phyloP scores from a whole-genome alignment of 2,888 invertebrate species.

The Brachyptera risi region DNA sequence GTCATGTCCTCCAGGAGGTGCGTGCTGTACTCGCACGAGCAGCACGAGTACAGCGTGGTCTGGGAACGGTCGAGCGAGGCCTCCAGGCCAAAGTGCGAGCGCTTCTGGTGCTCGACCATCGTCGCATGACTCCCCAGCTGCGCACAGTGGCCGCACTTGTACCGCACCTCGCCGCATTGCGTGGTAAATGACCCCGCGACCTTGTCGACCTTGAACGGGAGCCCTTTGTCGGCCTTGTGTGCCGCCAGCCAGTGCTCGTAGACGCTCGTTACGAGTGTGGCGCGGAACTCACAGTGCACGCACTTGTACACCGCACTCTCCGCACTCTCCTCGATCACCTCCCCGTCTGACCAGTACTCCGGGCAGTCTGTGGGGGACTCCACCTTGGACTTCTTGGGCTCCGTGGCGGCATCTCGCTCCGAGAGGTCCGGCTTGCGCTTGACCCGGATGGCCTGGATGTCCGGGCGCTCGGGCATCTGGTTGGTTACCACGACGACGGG shows the following conservation, averaged over 20 bases:
- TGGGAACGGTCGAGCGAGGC: no score
- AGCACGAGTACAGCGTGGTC: constrained; percentile 38
- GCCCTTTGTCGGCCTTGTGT: constrained; percentile 31
- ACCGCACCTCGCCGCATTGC: background rate
- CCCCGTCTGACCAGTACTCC: background rate
- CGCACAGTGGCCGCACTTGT: constrained; percentile 32
- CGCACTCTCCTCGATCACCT: background rate
- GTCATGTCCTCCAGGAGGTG: constrained; percentile 41
- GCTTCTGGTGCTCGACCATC: constrained; percentile 31
- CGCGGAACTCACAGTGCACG: constrained; percentile 36
- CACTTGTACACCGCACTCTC: constrained; percentile 31
- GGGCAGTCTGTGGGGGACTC: background rate
- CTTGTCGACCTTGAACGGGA: constrained; percentile 29
- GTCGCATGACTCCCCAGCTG: constrained; percentile 22
- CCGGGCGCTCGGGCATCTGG: constrained; percentile 16
- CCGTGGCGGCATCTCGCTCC: constrained; percentile 15
- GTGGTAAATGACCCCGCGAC: background rate
- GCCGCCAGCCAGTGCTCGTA: constrained; percentile 35
- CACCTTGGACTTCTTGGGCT: background rate
- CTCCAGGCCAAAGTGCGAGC: background rate
- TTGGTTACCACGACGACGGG: constrained; percentile 4
- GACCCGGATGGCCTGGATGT: constrained; percentile 17
- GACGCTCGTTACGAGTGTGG: constrained; percentile 29
- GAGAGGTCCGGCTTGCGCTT: constrained; percentile 23
- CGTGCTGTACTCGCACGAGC: constrained; percentile 43